Conservation (phyloP, 2,797 vertebrate genomes). For the Coregonus sp. region DNA sequence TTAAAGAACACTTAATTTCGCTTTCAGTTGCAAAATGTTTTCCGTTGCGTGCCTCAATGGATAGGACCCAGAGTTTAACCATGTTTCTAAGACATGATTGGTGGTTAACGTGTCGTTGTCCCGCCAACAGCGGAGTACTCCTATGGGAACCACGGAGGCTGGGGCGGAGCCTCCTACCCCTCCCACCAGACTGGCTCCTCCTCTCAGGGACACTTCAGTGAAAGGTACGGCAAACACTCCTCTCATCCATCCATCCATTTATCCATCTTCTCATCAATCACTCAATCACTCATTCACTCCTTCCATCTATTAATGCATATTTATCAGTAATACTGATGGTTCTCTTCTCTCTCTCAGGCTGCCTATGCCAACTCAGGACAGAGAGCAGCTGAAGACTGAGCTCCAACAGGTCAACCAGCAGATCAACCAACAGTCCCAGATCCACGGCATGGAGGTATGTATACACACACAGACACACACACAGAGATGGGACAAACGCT, state of each 20-base stretch:
- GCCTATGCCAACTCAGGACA: slow-evolving; percentile 78
- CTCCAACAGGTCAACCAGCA: slow-evolving; percentile 96
- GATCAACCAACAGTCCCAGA: slow-evolving; percentile 96
- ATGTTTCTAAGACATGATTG: not conserved
- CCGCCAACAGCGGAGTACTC: slow-evolving; percentile 81
- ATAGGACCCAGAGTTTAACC: not conserved
- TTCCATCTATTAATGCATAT: not conserved
- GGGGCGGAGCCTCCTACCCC: slow-evolving; percentile 87
- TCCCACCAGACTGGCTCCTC: slow-evolving; percentile 84
- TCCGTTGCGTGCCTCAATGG: not conserved
- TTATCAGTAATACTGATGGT: not conserved
- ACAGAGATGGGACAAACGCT: slow-evolving; percentile 20
- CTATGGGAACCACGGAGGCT: slow-evolving; percentile 86
- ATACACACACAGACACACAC: not conserved
- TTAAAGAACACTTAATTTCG: not conserved
- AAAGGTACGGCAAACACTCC: slow-evolving; percentile 76
- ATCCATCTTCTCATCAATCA: not conserved
- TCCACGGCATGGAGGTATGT: slow-evolving; percentile 88
- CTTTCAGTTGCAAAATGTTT: not conserved
- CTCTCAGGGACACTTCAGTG: slow-evolving; percentile 94
- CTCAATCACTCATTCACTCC: not conserved
- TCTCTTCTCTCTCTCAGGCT: slow-evolving; percentile 50
- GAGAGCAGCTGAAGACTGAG: slow-evolving; percentile 95
- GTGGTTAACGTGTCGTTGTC: not conserved
- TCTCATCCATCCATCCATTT: not conserved